These are phyloP conservation scores for Hypocryptadius cinnamomeus DNA, from an alignment of 2,113 vertebrate species.

Conservation along the genomic window DNA sequence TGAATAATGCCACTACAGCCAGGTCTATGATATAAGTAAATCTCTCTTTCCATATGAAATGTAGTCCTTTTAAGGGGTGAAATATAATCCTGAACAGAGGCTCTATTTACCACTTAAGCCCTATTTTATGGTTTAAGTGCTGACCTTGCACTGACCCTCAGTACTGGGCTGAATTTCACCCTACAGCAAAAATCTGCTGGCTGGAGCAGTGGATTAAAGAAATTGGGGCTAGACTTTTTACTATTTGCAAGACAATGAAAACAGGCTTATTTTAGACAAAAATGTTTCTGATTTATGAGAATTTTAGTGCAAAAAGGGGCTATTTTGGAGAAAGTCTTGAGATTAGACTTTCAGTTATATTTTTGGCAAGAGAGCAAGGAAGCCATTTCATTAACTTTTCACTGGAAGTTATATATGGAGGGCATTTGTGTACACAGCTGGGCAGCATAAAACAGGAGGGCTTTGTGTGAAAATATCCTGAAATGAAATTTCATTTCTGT, in stretches of 20 bases:
- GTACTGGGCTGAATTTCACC: constrained; percentile 38
- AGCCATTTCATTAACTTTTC: constrained; percentile 60
- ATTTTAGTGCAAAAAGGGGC: constrained; percentile 36
- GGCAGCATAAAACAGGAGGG: constrained; percentile 54
- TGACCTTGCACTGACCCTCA: constrained; percentile 46
- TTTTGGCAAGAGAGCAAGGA: constrained; percentile 48
- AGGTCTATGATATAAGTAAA: constrained; percentile 17
- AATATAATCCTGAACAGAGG: constrained; percentile 49
- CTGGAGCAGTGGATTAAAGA: constrained; percentile 12
- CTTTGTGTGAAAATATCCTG: constrained; percentile 55
- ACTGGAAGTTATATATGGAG: constrained; percentile 53
- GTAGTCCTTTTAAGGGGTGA: constrained; percentile 20
- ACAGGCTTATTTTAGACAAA: constrained; percentile 33
- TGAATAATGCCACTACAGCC: not conserved
- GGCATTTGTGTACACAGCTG: constrained; percentile 61
- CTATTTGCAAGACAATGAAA: constrained; percentile 47
- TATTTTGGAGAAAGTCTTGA: constrained; percentile 43
- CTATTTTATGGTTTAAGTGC: constrained; percentile 57
- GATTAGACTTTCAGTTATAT: constrained; percentile 40
- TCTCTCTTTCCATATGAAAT: constrained; percentile 25
- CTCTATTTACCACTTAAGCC: constrained; percentile 53
- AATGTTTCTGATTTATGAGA: constrained; percentile 42
- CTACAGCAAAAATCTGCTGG: constrained; percentile 11
- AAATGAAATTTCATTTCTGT: constrained; percentile 48
- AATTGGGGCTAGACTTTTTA: constrained; percentile 13